Conservation (phyloP, 2,113 vertebrate genomes). For the Pluvianellus socialis region DNA sequence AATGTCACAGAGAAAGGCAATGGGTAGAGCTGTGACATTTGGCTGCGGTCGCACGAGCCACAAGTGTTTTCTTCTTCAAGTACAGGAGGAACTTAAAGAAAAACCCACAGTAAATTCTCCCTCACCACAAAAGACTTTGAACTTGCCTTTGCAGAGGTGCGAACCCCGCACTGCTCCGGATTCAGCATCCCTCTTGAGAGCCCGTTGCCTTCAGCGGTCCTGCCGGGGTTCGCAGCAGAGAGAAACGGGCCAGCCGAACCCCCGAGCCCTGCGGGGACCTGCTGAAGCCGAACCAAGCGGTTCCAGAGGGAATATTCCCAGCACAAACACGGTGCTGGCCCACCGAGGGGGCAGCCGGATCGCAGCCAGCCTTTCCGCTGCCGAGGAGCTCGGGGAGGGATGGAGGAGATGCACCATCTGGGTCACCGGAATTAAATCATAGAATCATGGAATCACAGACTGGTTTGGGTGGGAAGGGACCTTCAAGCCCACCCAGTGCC, state of each 20-base stretch:
- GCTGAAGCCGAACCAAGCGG: background rate
- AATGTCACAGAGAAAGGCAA: background rate
- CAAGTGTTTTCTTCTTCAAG: fast-evolving
- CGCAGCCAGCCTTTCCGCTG: background rate
- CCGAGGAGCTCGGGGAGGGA: background rate
- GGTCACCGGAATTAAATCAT: background rate
- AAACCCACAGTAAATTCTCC: background rate
- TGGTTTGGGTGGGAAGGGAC: too few relatives aligned
- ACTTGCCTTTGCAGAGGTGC: background rate
- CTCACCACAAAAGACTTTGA: background rate
- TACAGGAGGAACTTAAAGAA: background rate
- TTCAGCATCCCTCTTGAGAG: background rate
- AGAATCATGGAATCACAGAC: too few relatives aligned
- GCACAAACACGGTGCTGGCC: fast-evolving
- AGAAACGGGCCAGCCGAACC: background rate
- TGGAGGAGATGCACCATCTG: background rate
- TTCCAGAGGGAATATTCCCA: background rate
- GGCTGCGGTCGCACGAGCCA: background rate
- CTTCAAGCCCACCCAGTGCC: too few relatives aligned
- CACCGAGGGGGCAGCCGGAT: background rate
- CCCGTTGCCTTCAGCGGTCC: background rate
- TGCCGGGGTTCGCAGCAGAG: background rate
- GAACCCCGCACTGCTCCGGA: background rate
- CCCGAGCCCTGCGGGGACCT: background rate
- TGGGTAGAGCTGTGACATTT: background rate